Base-by-base conservation (phyloP, 2,888 invertebrate species). In the Julus scandinavius region DNA sequence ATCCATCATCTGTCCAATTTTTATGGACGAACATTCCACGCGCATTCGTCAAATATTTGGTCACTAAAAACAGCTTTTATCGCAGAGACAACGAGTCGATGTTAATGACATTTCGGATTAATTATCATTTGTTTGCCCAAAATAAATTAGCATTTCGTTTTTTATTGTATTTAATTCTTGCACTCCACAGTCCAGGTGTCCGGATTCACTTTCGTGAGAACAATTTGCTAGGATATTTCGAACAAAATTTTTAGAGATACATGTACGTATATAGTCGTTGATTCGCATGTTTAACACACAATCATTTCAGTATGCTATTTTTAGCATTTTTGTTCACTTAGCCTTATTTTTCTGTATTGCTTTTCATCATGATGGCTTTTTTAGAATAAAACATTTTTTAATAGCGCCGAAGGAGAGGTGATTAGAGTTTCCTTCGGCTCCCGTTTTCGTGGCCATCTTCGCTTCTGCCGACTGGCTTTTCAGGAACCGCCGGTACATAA, bases 31-130 rank as follows among this genome's bases (percentile, higher is more conserved):
- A 63, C 11, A 63, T 63, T 63, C 63, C n/a, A n/a, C 58, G 11
- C 63, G 63, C 63, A 63, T 63, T 63, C 63, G 63, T 63, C 7
- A n/a, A 63, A 63, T 63, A 63, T 17, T 63, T 63, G n/a, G 63
- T n/a, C 63, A 63, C 63, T n/a, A 63, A 63, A 29, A 63, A 63
- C 63, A 6, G n/a, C n/a, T 58, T 58, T 63, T 63, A 63, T 63
- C 63, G 17, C n/a, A 13, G 13, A 49, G 49, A 6, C 49, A 49
- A 13, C 49, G n/a, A 63, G 63, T n/a, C 63, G 63, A 63, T 63
- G 63, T 63, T 63, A 63, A 63, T 63, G 63, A 63, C 63, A 63
- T 63, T 63, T 2, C 63, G 63, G 63, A 63, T 63, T 63, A 63
- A 63, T 63, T 63, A 63, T 63, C 63, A 63, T 63, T 63, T 63